Percentiles rank a stretch among this genome's conserved stretches.
These are phyloP conservation scores for Zeus faber DNA, from an alignment of 2,113 vertebrate species.

Conservation along the genomic window DNA sequence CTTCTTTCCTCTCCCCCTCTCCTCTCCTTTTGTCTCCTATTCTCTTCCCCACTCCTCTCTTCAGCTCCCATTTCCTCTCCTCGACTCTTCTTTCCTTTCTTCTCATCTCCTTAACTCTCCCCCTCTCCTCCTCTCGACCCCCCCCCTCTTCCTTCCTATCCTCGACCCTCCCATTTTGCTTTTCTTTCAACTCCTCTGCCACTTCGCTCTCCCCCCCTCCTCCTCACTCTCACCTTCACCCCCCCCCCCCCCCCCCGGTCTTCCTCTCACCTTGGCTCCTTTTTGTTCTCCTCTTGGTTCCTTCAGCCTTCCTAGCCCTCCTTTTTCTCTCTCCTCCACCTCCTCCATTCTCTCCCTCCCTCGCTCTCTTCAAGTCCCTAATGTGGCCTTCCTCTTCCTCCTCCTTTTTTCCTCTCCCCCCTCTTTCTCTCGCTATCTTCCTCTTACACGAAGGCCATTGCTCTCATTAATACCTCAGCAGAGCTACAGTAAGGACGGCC, in stretches of 20 bases:
- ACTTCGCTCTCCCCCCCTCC: not conserved
- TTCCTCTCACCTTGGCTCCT: conserved; percentile 1
- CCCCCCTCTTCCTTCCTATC: conserved; percentile 9
- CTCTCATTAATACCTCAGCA: conserved; percentile 66
- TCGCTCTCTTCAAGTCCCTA: conserved; percentile 14
- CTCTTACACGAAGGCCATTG: conserved; percentile 59
- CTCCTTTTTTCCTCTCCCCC: conserved; percentile 6
- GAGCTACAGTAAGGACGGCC: conserved; percentile 56
- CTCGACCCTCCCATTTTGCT: too few relatives aligned
- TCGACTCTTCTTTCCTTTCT: conserved; percentile 4
- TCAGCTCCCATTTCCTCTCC: conserved; percentile 14
- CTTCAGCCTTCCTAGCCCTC: too few relatives aligned
- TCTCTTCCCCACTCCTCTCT: not conserved
- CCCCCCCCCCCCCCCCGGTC: conserved; percentile 19
- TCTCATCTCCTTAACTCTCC: not conserved
- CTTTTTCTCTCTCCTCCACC: not conserved
- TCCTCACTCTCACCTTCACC: conserved; percentile 13
- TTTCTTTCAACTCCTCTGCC: not conserved
- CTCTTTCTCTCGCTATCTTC: conserved; percentile 10
- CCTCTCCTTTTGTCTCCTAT: not conserved
- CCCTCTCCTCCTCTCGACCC: conserved; percentile 8
- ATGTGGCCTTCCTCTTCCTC: conserved; percentile 19
- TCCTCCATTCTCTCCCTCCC: not conserved
- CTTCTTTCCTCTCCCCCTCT: not conserved
- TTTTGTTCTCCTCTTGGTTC: conserved; percentile 12